phyloP scores from a whole-genome alignment of 1,140 invertebrate species.

The Pseudoatta argentina region DNA sequence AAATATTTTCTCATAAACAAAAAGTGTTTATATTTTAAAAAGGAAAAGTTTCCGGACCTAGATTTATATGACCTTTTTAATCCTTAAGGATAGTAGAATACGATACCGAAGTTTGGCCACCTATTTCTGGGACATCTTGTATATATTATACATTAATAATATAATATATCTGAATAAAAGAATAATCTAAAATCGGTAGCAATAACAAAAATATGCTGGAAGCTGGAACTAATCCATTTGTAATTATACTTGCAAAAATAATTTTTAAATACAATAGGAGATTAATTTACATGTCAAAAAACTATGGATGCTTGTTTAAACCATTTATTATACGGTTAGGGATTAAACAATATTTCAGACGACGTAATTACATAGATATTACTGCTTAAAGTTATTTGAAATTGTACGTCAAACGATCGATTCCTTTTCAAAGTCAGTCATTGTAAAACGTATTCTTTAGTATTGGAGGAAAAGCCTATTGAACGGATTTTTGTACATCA shows the following conservation, averaged over 20 bases:
- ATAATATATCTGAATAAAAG: not conserved
- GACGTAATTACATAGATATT: conserved; percentile 51
- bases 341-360: conserved; percentile 50
- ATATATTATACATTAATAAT: not conserved
- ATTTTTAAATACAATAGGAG: not conserved
- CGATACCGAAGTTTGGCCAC: no score
- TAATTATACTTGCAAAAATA: not conserved
- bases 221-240: not conserved
- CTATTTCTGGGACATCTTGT: no score
- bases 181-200: not conserved
- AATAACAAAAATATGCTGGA: not conserved
- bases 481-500: conserved; percentile 40
- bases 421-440: conserved; percentile 16
- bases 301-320: conserved; percentile 22
- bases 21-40: no score
- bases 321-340: conserved; percentile 53
- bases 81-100: no score
- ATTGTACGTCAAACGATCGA: conserved; percentile 19
- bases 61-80: no score
- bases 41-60: no score
- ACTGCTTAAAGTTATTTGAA: conserved; percentile 46
- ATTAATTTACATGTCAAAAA: not conserved
- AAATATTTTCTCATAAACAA: no score
- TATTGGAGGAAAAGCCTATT: conserved; percentile 3
- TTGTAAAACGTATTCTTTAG: conserved; percentile 33